phyloP scores from a whole-genome alignment of 2,113 vertebrate genomes.

The Phalacrocorax pelagicus region DNA sequence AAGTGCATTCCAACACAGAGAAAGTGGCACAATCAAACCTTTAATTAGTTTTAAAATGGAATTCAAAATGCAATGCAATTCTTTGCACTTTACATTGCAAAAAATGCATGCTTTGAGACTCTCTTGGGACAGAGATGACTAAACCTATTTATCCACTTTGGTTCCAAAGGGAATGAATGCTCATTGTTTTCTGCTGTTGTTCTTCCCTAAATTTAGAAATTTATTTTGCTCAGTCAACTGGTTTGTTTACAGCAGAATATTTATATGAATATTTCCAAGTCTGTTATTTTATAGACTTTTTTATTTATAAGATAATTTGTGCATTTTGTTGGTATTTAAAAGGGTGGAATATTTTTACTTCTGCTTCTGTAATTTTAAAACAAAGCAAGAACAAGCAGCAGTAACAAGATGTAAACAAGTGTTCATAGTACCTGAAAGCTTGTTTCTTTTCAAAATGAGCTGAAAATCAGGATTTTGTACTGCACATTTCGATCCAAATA shows the following conservation, averaged over 20 bases:
- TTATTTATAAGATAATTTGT: neutral
- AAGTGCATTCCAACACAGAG: neutral
- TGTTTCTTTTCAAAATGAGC: neutral
- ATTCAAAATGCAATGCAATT: slow-evolving; percentile 53
- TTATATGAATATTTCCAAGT: neutral
- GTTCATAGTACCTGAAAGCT: neutral
- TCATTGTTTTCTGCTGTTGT: slow-evolving; percentile 23
- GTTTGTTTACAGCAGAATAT: slow-evolving; percentile 20
- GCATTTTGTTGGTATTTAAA: neutral
- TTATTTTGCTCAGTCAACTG: slow-evolving; percentile 5
- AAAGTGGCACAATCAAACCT: slow-evolving; percentile 36
- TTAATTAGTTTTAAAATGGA: slow-evolving; percentile 59
- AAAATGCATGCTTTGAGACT: neutral
- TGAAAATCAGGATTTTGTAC: neutral
- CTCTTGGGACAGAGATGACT: slow-evolving; percentile 42
- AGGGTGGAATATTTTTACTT: neutral
- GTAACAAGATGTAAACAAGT: neutral
- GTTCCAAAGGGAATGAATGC: neutral
- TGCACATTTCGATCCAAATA: neutral
- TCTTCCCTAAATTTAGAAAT: slow-evolving; percentile 33
- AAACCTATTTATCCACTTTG: slow-evolving; percentile 60
- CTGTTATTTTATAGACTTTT: neutral
- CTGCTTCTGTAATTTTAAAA: neutral
- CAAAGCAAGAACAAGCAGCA: neutral
- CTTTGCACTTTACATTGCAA: slow-evolving; percentile 21